phyloP scores from a whole-genome alignment of 2,797 vertebrate genomes.

The Microchirus variegatus region DNA sequence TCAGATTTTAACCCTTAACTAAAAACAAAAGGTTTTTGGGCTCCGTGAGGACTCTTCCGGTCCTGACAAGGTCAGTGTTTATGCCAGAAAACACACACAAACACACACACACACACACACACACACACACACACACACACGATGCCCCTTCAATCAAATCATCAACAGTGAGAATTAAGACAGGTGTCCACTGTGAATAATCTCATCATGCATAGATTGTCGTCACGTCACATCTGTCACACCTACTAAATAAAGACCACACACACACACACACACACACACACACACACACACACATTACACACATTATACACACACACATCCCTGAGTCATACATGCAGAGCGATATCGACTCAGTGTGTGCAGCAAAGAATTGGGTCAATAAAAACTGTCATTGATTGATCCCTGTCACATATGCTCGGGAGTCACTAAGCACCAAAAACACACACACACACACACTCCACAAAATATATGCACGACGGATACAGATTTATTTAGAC shows the following conservation, averaged over 20 bases:
- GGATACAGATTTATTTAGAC: constrained; percentile 49
- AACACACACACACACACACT: no score
- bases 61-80: no score
- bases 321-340: constrained; percentile 70
- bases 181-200: constrained; percentile 68
- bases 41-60: no score
- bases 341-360: constrained; percentile 38
- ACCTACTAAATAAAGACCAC: constrained; percentile 61
- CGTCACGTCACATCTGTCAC: constrained; percentile 70
- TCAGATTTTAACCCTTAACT: no score
- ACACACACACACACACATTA: constrained; percentile 39
- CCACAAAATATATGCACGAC: constrained; percentile 16
- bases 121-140: constrained; percentile 34
- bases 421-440: constrained; percentile 40
- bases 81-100: constrained; percentile 20
- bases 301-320: constrained; percentile 47
- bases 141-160: constrained; percentile 44
- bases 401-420: constrained; percentile 49
- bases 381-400: constrained; percentile 55
- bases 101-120: constrained; percentile 19
- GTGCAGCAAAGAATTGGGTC: constrained; percentile 16
- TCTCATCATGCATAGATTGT: constrained; percentile 57
- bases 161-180: constrained; percentile 48
- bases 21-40: no score
- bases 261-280: constrained; percentile 33